Evolutionary conservation across 2,113 vertebrate genomes (phyloP).

Genomic region (Dolichallabes microphthalmus): DNA sequence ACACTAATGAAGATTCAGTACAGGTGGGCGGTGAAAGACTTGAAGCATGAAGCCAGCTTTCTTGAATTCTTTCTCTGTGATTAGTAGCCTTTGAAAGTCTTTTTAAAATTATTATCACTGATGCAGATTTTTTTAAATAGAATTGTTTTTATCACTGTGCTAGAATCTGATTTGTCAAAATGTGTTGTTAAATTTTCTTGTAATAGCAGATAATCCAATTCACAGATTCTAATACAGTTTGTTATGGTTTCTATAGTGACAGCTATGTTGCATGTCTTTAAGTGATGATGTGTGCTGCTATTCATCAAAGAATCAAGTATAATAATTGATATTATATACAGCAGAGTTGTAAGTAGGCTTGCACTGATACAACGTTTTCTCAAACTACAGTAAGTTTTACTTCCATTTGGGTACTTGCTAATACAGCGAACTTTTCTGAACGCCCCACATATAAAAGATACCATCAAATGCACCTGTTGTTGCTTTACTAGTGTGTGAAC

Average conservation of each 20-base stretch:
- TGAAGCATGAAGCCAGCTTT: not conserved
- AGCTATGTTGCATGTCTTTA: not conserved
- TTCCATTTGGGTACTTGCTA: too few species aligned
- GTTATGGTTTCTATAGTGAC: not conserved
- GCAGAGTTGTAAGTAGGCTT: not conserved
- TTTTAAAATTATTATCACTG: too few species aligned
- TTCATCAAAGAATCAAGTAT: not conserved
- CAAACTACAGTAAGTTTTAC: too few species aligned
- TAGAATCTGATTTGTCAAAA: not conserved
- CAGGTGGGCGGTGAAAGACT: not conserved
- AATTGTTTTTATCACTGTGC: not conserved
- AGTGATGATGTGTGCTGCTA: not conserved
- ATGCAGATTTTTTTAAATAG: not conserved
- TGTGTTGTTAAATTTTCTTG: not conserved
- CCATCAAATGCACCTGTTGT: too few species aligned
- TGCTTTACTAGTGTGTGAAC: too few species aligned
- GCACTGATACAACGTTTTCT: too few species aligned
- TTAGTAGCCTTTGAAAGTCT: not conserved
- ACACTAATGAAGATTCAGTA: slow-evolving; percentile 7
- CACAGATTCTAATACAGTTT: not conserved
- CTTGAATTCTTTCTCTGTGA: not conserved
- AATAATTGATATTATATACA: not conserved
- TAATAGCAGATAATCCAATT: not conserved
- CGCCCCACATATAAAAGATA: too few species aligned
- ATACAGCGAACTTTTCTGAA: too few species aligned